Evolutionary conservation across 2,113 vertebrate species (phyloP).

Genomic region (Ciconia maguari): DNA sequence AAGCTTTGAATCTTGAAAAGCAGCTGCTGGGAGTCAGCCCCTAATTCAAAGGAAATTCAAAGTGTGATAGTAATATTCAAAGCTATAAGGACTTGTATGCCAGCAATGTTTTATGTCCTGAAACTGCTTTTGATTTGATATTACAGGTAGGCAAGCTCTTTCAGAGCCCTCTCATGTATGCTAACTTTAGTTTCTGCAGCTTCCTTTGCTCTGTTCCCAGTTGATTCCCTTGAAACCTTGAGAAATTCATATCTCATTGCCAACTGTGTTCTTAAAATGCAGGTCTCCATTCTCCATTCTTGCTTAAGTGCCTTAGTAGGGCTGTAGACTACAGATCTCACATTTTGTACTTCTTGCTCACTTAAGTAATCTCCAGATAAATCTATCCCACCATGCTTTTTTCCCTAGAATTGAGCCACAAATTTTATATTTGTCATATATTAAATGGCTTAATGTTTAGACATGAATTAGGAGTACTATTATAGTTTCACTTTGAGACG

Average conservation of each 20-base stretch:
- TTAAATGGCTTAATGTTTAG: background rate
- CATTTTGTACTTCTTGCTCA: background rate
- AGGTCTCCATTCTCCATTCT: background rate
- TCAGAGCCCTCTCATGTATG: background rate
- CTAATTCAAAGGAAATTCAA: background rate
- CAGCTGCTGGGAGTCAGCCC: background rate
- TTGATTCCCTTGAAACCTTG: background rate
- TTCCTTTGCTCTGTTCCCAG: background rate
- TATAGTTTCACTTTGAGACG: background rate
- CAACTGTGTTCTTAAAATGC: background rate
- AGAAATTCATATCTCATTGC: background rate
- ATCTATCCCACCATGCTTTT: background rate
- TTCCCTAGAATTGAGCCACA: background rate
- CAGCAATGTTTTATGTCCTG: background rate
- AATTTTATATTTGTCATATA: background rate
- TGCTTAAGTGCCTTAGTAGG: background rate
- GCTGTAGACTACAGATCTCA: background rate
- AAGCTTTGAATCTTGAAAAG: slow-evolving; percentile 2
- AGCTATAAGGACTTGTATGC: background rate
- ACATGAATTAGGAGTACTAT: background rate
- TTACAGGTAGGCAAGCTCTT: background rate
- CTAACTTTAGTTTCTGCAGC: background rate
- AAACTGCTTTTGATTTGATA: background rate
- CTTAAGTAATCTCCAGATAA: background rate
- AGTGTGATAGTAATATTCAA: background rate